Conservation (phyloP, 2,797 vertebrate genomes). For the Eulemur albifrons region DNA sequence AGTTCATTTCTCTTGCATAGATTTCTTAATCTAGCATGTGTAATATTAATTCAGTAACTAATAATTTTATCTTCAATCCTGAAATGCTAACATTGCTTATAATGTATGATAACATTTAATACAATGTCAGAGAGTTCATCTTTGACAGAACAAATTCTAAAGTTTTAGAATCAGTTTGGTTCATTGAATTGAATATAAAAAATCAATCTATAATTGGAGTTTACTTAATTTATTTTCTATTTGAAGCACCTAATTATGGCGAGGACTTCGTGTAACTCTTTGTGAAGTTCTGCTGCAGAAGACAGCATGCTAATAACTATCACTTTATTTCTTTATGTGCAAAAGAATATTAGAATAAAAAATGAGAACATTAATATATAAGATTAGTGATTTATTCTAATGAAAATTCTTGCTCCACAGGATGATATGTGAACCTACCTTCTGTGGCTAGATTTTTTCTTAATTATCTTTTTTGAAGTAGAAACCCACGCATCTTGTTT, state of each 20-base stretch:
- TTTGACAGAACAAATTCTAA: not conserved
- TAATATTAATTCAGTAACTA: not conserved
- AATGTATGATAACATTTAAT: not conserved
- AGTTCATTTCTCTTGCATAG: not conserved
- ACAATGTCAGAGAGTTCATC: not conserved
- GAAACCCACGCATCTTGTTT: not conserved
- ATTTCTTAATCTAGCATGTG: not conserved
- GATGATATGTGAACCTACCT: not conserved
- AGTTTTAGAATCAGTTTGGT: not conserved
- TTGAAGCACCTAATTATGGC: not conserved
- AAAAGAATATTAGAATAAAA: not conserved
- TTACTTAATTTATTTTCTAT: not conserved
- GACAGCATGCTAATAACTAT: not conserved
- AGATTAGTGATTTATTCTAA: not conserved
- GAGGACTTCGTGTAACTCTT: not conserved
- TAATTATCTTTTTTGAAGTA: not conserved
- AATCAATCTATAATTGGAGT: not conserved
- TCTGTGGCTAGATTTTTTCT: not conserved
- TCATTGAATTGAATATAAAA: not conserved
- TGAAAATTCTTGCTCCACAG: not conserved
- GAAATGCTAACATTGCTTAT: not conserved
- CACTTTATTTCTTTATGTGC: not conserved
- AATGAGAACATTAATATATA: not conserved
- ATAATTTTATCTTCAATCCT: not conserved
- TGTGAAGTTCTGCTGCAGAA: not conserved